phyloP scores from a whole-genome alignment of 2,113 vertebrate genomes.

The Kryptolebias marmoratus region DNA sequence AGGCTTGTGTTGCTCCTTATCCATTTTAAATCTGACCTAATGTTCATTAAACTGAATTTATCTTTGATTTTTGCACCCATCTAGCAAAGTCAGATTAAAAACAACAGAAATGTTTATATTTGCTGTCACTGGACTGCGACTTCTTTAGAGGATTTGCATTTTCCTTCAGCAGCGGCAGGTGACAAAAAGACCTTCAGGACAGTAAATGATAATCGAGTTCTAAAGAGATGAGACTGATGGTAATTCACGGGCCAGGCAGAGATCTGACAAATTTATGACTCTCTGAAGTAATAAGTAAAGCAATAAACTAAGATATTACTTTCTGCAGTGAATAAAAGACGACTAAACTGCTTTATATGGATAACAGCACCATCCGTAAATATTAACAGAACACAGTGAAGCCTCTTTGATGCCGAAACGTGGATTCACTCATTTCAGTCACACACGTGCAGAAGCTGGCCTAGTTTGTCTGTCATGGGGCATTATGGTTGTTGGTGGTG shows the following conservation, averaged over 20 bases:
- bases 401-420: not conserved
- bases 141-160: constrained; percentile 14
- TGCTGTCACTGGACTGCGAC: constrained; percentile 7
- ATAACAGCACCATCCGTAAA: not conserved
- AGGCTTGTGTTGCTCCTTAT: too few species aligned
- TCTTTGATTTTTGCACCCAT: too few species aligned
- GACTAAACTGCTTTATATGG: not conserved
- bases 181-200: constrained; percentile 27
- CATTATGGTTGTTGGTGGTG: constrained; percentile 1
- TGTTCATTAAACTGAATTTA: too few species aligned
- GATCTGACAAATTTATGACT: constrained; percentile 36
- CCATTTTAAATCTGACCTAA: too few species aligned
- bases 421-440: constrained; percentile 24
- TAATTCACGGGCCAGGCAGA: constrained; percentile 28
- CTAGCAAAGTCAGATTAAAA: too few species aligned
- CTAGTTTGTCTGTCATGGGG: constrained; percentile 37
- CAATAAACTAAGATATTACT: constrained; percentile 11
- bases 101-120: too few species aligned
- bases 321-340: not conserved
- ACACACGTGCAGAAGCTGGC: constrained; percentile 31
- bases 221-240: constrained; percentile 7
- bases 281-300: constrained; percentile 26
- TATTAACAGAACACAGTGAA: constrained; percentile 11
- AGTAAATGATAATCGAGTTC: not conserved
- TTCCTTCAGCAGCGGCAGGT: not conserved